Evolutionary conservation across 2,797 vertebrate species (phyloP), one percentile per base, ranked within the genome.

Genomic region (Onychomys leucogaster): DNA sequence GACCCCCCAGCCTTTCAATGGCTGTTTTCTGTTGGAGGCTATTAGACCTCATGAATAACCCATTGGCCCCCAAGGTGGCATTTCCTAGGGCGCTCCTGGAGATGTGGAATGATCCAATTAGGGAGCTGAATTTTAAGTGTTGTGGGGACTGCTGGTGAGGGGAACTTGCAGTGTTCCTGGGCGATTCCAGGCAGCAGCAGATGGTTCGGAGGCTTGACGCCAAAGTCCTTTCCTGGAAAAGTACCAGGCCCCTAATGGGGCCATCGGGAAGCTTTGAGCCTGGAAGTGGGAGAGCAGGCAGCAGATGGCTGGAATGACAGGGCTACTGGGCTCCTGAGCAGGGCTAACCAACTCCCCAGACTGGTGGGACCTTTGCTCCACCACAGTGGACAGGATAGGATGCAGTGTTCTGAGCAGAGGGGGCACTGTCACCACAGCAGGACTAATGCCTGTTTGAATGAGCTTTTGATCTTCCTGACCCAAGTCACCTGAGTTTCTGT

Each of bases 181-280:
- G 92, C 23, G 55, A 41, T 80, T 34, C 85, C 52, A 95, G 85
- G 76, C 8, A 69, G 78, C 10, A 65, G 92, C 80, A 97, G 81
- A 86, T 78, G 32, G 34, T 52, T 25, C 94, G 29, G 90, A 87
- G 81, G 95, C 65, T 49, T 59, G 65, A 81, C 94, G 69, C 1
- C 88, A 14, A 76, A 95, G 52, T 43, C 77, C 96, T 37, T 3
- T 86, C 65, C 67, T 86, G 93, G 65, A 97, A 96, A 55, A 86
- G 6, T 34, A 32, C 6, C 57, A 92, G 27, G 16, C 83, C 32
- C 4, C 0, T 14, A 12, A 2, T 34, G 71, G 88, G 49, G 67
- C 32, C 91, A 16, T 59, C 37, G 46, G 75, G 84, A 59, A 71
- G 76, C 77, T n/a, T 9, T 69, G 65, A 34, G 52, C 71, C 27